phyloP scores from a whole-genome alignment of 1,140 invertebrate genomes.

The Drusus annulatus region DNA sequence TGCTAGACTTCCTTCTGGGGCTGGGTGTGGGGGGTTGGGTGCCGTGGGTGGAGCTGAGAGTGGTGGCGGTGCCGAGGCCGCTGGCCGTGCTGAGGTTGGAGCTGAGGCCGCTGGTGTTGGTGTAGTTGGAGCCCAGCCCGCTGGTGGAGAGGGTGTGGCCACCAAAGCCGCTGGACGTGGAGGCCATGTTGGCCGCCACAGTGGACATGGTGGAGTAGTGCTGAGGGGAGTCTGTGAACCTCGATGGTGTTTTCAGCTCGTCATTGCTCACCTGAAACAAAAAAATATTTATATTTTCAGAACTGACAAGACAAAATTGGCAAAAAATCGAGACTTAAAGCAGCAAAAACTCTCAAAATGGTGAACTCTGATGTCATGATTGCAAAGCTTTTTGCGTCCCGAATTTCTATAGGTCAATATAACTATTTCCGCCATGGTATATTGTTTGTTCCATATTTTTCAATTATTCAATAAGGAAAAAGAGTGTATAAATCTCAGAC shows the following conservation, averaged over 20 bases:
- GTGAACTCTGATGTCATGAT: no score
- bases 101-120: slow-evolving; percentile 61
- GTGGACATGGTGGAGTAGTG: slow-evolving; percentile 70
- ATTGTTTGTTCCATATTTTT: no score
- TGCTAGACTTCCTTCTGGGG: slow-evolving; percentile 79
- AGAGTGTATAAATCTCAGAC: no score
- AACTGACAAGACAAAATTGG: no score
- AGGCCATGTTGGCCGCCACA: slow-evolving; percentile 61
- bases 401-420: no score
- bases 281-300: slow-evolving; percentile 16
- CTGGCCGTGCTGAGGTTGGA: slow-evolving; percentile 60
- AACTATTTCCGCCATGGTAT: no score
- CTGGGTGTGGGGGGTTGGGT: slow-evolving; percentile 78
- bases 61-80: slow-evolving; percentile 53
- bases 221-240: slow-evolving; percentile 85
- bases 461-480: no score
- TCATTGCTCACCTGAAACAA: slow-evolving; percentile 67
- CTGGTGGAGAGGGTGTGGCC: slow-evolving; percentile 67
- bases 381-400: no score
- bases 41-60: slow-evolving; percentile 58
- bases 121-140: slow-evolving; percentile 68
- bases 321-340: no score
- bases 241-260: slow-evolving; percentile 75
- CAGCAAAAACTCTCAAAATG: no score
- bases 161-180: slow-evolving; percentile 66